Conservation (phyloP, 2,797 vertebrate species). For the Enteromius treurensis region DNA sequence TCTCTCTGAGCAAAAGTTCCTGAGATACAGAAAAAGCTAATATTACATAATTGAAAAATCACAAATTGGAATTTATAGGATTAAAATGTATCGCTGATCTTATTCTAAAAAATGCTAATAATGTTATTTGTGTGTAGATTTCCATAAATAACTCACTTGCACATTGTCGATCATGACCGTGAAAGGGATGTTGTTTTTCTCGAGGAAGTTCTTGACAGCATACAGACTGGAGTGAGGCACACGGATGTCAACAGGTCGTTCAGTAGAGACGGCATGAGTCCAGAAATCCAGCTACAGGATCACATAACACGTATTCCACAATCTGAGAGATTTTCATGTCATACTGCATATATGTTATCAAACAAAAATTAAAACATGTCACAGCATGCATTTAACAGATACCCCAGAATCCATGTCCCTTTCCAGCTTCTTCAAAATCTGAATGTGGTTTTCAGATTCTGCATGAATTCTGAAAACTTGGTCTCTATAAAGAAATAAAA, state of each 20-base stretch:
- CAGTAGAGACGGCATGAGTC: slow-evolving; percentile 73
- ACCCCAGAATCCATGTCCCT: slow-evolving; percentile 63
- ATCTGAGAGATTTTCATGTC: not conserved
- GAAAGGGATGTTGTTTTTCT: slow-evolving; percentile 75
- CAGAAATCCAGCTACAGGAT: slow-evolving; percentile 85
- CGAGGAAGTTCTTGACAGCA: slow-evolving; percentile 79
- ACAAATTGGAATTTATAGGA: not conserved
- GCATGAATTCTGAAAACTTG: slow-evolving; percentile 74
- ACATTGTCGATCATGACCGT: slow-evolving; percentile 82
- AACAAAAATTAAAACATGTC: not conserved
- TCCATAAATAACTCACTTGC: slow-evolving; percentile 76
- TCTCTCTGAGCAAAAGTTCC: slow-evolving; percentile 82
- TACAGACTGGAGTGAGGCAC: slow-evolving; percentile 76
- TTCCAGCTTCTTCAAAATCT: slow-evolving; percentile 70
- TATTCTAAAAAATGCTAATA: not conserved
- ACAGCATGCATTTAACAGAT: not conserved
- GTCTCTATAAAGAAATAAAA: slow-evolving; percentile 64
- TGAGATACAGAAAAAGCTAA: slow-evolving; percentile 58
- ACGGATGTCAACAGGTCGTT: slow-evolving; percentile 78
- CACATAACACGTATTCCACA: not conserved
- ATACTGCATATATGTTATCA: not conserved
- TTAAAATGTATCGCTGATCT: not conserved
- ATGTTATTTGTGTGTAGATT: not conserved
- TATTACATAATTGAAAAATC: not conserved
- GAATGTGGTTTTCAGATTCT: slow-evolving; percentile 68